phyloP scores from a whole-genome alignment of 2,888 invertebrate species.

The Blomia tropicalis region DNA sequence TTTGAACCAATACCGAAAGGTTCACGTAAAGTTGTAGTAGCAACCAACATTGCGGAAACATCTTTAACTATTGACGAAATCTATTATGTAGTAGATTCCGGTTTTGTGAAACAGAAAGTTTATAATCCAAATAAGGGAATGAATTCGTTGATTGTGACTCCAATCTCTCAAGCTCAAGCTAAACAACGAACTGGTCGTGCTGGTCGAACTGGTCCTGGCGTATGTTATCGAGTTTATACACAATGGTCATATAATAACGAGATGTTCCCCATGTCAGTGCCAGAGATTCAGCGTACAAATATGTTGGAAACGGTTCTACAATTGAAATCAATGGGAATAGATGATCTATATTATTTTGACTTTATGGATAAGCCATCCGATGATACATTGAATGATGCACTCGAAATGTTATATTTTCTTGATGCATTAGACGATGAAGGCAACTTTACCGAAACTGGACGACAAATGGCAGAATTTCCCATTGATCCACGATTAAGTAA shows the following conservation, averaged over 20 bases:
- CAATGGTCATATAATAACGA: slow-evolving; percentile 96
- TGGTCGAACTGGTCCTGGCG: slow-evolving; percentile 93
- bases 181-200: slow-evolving; percentile 93
- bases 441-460: slow-evolving; percentile 43
- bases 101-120: slow-evolving; percentile 98
- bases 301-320: slow-evolving; percentile 87
- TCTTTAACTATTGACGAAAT: slow-evolving; percentile 97
- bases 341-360: slow-evolving; percentile 91
- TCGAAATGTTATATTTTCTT: slow-evolving; percentile 88
- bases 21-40: slow-evolving; percentile 87
- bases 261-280: slow-evolving; percentile 93
- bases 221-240: slow-evolving; percentile 88
- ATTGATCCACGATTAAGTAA: slow-evolving; percentile 93
- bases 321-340: slow-evolving; percentile 97
- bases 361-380: slow-evolving; percentile 99
- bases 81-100: slow-evolving; percentile 97
- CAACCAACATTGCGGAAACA: slow-evolving; percentile 98
- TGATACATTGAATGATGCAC: slow-evolving; percentile 82
- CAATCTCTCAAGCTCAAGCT: slow-evolving; percentile 78
- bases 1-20: slow-evolving; percentile 98
- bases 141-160: slow-evolving; percentile 96
- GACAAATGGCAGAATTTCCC: slow-evolving; percentile 97
- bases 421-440: slow-evolving; percentile 89
- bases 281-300: slow-evolving; percentile 96
- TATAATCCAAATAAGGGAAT: slow-evolving; percentile 94